Base-by-base conservation (phyloP, 92 coral and sea anemone species). In the Umimayanthus chanpuru region DNA sequence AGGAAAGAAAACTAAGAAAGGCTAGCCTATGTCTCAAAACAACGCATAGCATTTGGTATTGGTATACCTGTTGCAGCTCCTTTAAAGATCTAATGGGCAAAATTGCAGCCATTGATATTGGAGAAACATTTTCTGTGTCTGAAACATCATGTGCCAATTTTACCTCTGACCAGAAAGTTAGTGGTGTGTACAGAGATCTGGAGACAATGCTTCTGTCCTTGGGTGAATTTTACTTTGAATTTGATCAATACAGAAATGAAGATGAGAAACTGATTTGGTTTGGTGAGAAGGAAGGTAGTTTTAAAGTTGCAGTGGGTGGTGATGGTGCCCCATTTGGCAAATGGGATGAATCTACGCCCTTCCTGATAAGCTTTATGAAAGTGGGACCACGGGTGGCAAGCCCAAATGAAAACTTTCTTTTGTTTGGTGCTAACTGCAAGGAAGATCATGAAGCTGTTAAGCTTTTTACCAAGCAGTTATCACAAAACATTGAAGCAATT, bases 251-350 rank as follows among this genome's bases (percentile, higher is more conserved):
- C 40, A 88, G 94, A 41, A 86, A 90, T 43, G 86, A 80, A 26
- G 50, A 20, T 74, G 94, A 86, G 41, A 86, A 82, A 73, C 79
- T 79, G 65, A 77, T 61, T n/a, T 80, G 83, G 89, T 81, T 94
- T 86, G 91, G 92, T 26, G 86, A 68, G 32, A 11, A 53, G 26
- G 83, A 83, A 14, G 92, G 16, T 11, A 44, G 30, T 38, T 91
- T 93, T 75, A 86, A 71, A 75, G 91, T 86, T 18, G 91, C 88
- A 15, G 39, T 89, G 38, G 97, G 95, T 64, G 93, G 96, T 23
- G 94, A 92, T 85, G 94, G 96, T 6, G 92, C 92, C 25, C 95
- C 91, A 44, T 89, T 92, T 82, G 96, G 93, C 16, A 92, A 93
- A 21, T 91, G 92, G 92, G 93, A 93, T 58, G 89, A 91, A 77